Conservation (phyloP, 2,888 invertebrate genomes). For the Papilio elwesi region DNA sequence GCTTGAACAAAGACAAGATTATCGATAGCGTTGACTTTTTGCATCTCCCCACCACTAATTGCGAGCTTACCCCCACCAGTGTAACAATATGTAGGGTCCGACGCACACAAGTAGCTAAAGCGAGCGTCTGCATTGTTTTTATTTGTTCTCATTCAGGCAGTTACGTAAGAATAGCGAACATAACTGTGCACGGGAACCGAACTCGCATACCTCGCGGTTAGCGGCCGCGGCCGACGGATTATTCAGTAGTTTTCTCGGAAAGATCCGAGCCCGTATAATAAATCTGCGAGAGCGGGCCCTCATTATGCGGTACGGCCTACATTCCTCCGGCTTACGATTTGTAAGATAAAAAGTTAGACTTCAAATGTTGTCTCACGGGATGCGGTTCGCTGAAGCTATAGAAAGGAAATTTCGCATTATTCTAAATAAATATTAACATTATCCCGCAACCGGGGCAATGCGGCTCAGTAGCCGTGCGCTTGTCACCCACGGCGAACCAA, state of each 20-base stretch:
- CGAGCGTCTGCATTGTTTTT: slow-evolving; percentile 39
- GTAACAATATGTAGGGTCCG: slow-evolving; percentile 16
- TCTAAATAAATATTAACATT: not conserved
- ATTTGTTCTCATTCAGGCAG: slow-evolving; percentile 51
- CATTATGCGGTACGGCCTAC: slow-evolving; percentile 81
- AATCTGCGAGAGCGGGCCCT: slow-evolving; percentile 64
- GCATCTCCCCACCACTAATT: slow-evolving; percentile 9
- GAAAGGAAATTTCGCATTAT: slow-evolving; percentile 46
- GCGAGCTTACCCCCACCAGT: not conserved
- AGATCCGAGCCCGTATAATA: slow-evolving; percentile 65
- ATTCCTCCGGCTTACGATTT: slow-evolving; percentile 72
- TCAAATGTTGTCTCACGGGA: slow-evolving; percentile 67
- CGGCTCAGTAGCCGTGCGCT: no score
- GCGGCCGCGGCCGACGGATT: slow-evolving; percentile 63
- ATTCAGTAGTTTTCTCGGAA: slow-evolving; percentile 79
- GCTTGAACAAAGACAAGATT: slow-evolving; percentile 4
- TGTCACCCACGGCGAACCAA: no score
- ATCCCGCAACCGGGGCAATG: no score
- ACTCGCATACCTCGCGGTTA: slow-evolving; percentile 65
- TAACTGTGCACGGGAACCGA: slow-evolving; percentile 77
- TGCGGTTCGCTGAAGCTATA: slow-evolving; percentile 42
- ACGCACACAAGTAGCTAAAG: slow-evolving; percentile 27
- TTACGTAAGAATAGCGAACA: slow-evolving; percentile 80
- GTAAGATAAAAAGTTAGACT: slow-evolving; percentile 67
- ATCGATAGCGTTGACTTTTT: slow-evolving; percentile 16